Evolutionary conservation across 2,888 invertebrate species (phyloP), one percentile per base, ranked within the genome.

Genomic region (Lordiphosa fenestrarum): DNA sequence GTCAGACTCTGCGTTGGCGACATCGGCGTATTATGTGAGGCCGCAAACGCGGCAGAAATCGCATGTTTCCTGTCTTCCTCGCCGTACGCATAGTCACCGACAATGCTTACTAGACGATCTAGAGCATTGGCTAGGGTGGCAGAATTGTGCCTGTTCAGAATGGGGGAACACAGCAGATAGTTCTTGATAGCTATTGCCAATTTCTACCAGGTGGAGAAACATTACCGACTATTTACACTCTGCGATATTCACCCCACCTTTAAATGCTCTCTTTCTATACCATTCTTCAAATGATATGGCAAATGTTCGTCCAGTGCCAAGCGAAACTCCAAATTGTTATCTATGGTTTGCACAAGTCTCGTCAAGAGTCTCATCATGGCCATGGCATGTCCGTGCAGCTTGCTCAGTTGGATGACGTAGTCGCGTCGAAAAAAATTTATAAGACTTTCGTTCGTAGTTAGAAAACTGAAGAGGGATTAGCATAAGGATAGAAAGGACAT

Each of bases 371-470:
- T 64, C 60, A 85, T 69, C 44, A 77, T 56, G 1, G 50, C 15
- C 19, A 44, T 9, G 0, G 71, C 59, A 62, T 86, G 84, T 0
- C 48, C 25, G 15, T 81, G 67, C 3, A 85, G 54, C 7, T 36
- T 53, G 2, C 37, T 23, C 35, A 77, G 12, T 19, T 74, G 51
- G 0, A 84, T 54, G 15, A 57, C 51, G 4, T 48, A 62, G 6
- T 59, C 19, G 3, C 37, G 9, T 4, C 83, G 75, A 67, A 84
- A 85, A n/a, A 15, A 51, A 6, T 84, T 59, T 6, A 85, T 53
- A 3, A 74, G 15, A 1, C 21, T 7, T 46, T 68, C 56, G 21
- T 84, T 39, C n/a, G 67, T 53, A 6, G 60, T 68, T 12, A 69
- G 68, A 52, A 84, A 82, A 0, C 84, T 84, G 12, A 0, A 33